Base-by-base conservation (phyloP, 2,113 vertebrate species). In the Ceuthmochares aereus region DNA sequence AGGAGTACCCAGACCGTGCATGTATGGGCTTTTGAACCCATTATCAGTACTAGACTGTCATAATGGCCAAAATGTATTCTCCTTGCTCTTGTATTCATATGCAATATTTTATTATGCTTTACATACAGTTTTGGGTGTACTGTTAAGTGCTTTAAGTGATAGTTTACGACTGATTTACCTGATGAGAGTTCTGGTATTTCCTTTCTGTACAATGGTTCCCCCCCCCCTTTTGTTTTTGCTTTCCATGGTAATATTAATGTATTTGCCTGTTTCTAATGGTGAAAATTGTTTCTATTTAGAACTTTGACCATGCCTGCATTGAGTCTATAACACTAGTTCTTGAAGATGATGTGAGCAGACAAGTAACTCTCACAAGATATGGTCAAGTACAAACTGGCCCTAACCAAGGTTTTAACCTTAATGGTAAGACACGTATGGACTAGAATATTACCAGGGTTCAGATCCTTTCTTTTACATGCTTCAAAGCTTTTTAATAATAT, bases 261-360 rank as follows among this genome's bases (percentile, higher is more conserved):
- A 18, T 62, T 92, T 60, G 3, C 14, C 27, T 80, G 3, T 77
- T 89, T 88, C 64, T 94, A 23, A 15, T 49, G 62, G n/a, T 83
- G 21, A 91, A 91, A 85, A 66, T 89, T 95, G 8, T 85, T 93
- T 94, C 92, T 63, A 3, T 82, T 76, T 92, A 99, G 98, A 98
- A 98, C 27, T 97, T 99, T 97, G 98, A 99, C 86, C 98, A 99
- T 34, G 97, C 98, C 80, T 99, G 99, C 95, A 98, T 99, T 93
- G 99, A 99, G 93, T 99, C 99, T n/a, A 76, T 99, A 97, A 99
- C 98, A 32, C 94, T 99, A 81, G 98, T 99, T 94, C 97, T 99
- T 97, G 99, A 99, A 92, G 99, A 99, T 97, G 99, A 99, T 75
- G 98, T 98, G 75, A 98, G 85, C 96, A 99, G 98, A 91, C 99